These are phyloP conservation scores for Parotocinclus haroldoi DNA, from an alignment of 2,797 vertebrate genomes.

Conservation along the genomic window DNA sequence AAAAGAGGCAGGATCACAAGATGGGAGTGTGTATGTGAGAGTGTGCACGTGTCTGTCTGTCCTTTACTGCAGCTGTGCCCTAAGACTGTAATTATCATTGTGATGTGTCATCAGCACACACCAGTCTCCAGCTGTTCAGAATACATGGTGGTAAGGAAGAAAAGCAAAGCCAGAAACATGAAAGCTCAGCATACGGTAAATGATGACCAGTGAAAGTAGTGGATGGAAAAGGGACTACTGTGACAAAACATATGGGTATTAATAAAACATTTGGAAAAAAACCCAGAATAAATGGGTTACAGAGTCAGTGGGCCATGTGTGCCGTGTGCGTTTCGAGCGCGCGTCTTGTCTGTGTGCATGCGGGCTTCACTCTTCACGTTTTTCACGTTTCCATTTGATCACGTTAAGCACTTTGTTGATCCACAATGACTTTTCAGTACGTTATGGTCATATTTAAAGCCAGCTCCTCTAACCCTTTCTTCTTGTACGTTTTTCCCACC, in stretches of 20 bases:
- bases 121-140: slow-evolving; percentile 63
- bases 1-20: no score
- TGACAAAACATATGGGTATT: background rate
- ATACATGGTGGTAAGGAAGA: slow-evolving; percentile 4
- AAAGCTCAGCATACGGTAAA: background rate
- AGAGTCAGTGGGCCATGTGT: no score
- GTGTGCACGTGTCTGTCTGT: slow-evolving; percentile 10
- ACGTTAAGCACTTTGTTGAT: slow-evolving; percentile 1
- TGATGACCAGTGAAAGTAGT: background rate
- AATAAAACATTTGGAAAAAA: background rate
- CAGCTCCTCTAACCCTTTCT: background rate
- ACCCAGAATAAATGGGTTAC: no score
- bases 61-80: slow-evolving; percentile 58
- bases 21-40: slow-evolving; percentile 9
- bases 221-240: background rate
- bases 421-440: background rate
- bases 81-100: slow-evolving; percentile 65
- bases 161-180: slow-evolving; percentile 4
- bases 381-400: background rate
- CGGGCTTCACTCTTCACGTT: background rate
- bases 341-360: slow-evolving; percentile 4
- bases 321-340: no score
- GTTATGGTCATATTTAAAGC: background rate
- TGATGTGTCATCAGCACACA: slow-evolving; percentile 62
- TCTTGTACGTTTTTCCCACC: background rate